Conservation (phyloP, 1,140 invertebrate genomes). For the Lasioglossum albipes region DNA sequence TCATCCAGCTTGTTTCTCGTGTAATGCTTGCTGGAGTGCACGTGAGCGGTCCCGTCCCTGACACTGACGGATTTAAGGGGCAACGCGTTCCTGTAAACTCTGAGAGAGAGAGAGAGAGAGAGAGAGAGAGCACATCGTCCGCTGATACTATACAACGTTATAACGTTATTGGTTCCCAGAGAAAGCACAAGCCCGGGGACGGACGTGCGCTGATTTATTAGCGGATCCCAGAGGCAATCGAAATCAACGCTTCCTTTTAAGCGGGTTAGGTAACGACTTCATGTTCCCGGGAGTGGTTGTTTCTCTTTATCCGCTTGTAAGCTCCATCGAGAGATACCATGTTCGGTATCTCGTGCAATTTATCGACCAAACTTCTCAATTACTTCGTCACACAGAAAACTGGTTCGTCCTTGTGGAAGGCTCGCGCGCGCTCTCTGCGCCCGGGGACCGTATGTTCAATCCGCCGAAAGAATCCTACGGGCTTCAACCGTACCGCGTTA, state of each 20-base stretch:
- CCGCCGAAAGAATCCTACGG: conserved; percentile 9
- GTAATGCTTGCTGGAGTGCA: not conserved
- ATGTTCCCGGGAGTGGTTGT: not conserved
- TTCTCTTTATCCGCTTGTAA: conserved; percentile 12
- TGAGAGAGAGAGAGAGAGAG: too few relatives aligned
- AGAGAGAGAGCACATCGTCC: not conserved
- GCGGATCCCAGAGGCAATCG: conserved; percentile 6
- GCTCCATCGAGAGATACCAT: not conserved
- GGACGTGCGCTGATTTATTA: conserved; percentile 30
- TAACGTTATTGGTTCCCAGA: not conserved
- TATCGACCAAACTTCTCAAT: conserved; percentile 23
- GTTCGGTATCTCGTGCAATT: conserved; percentile 11
- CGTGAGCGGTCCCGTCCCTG: not conserved
- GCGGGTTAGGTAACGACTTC: not conserved
- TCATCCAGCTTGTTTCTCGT: not conserved
- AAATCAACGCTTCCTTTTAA: conserved; percentile 4
- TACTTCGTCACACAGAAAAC: conserved; percentile 25
- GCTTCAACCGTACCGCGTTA: conserved; percentile 16
- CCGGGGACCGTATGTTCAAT: too few relatives aligned
- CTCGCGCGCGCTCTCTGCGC: too few relatives aligned
- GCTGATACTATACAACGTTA: too few relatives aligned
- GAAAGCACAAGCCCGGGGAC: conserved; percentile 3
- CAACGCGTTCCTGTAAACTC: not conserved
- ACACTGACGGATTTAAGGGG: not conserved
- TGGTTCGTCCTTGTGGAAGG: not conserved